These are phyloP conservation scores for Melanchra persicariae DNA, from an alignment of 2,888 invertebrate species.

Conservation along the genomic window DNA sequence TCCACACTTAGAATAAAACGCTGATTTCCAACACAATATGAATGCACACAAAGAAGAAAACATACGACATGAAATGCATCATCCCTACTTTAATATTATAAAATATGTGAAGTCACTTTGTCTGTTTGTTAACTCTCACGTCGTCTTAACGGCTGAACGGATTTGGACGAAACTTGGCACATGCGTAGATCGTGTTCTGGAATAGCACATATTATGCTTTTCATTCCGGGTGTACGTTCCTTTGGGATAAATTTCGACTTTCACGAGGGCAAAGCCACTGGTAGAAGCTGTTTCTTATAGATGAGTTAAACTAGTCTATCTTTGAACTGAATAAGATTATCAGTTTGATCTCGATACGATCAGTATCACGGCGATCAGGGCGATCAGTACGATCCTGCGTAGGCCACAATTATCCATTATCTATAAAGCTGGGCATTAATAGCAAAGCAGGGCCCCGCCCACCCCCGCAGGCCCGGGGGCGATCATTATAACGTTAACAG, in stretches of 20 bases:
- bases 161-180: too few relatives aligned
- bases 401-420: conserved; percentile 61
- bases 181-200: too few relatives aligned
- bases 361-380: conserved; percentile 44
- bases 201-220: too few relatives aligned
- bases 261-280: too few relatives aligned
- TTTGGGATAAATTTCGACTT: too few relatives aligned
- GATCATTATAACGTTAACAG: conserved; percentile 84
- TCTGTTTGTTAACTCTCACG: too few relatives aligned
- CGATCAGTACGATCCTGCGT: conserved; percentile 44
- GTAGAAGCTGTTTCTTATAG: neutral
- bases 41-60: neutral
- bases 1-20: neutral
- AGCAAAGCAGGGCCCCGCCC: conserved; percentile 42
- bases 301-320: conserved; percentile 31
- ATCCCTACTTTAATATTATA: neutral
- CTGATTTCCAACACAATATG: neutral
- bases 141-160: too few relatives aligned
- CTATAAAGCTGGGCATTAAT: conserved; percentile 58
- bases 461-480: conserved; percentile 65
- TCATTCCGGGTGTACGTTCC: too few relatives aligned
- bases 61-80: neutral
- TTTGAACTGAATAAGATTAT: conserved; percentile 50
- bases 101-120: too few relatives aligned
- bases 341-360: conserved; percentile 44